Conservation (phyloP, 2,888 invertebrate species). For the Athetis lepigone region DNA sequence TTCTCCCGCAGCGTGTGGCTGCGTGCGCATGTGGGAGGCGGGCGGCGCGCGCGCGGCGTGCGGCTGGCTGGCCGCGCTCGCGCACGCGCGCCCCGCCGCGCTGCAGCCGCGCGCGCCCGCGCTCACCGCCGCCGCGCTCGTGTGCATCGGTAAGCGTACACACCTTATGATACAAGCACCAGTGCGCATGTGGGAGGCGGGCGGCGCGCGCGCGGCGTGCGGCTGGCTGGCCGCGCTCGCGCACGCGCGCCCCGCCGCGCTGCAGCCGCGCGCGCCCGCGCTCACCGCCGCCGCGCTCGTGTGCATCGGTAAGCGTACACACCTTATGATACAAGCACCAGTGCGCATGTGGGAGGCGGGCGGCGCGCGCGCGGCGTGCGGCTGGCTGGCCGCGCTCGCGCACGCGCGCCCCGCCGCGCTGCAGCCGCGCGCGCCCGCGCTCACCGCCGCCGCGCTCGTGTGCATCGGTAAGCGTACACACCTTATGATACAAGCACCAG, state of each 20-base stretch:
- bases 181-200: slow-evolving; percentile 82
- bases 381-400: slow-evolving; percentile 82
- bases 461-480: no score
- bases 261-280: slow-evolving; percentile 79
- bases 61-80: slow-evolving; percentile 81
- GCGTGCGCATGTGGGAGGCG: slow-evolving; percentile 82
- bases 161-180: no score
- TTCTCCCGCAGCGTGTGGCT: slow-evolving; percentile 68
- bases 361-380: slow-evolving; percentile 81
- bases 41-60: slow-evolving; percentile 81
- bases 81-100: slow-evolving; percentile 73
- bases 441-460: slow-evolving; percentile 73
- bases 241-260: slow-evolving; percentile 71
- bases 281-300: slow-evolving; percentile 74
- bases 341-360: slow-evolving; percentile 82
- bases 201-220: slow-evolving; percentile 82
- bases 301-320: no score
- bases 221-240: slow-evolving; percentile 81
- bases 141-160: no score
- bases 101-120: slow-evolving; percentile 78
- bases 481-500: no score
- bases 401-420: slow-evolving; percentile 75
- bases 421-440: slow-evolving; percentile 77
- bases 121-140: slow-evolving; percentile 72
- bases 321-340: no score